Base-by-base conservation (phyloP, 2,888 invertebrate species). In the Hypselothyrea guttata region DNA sequence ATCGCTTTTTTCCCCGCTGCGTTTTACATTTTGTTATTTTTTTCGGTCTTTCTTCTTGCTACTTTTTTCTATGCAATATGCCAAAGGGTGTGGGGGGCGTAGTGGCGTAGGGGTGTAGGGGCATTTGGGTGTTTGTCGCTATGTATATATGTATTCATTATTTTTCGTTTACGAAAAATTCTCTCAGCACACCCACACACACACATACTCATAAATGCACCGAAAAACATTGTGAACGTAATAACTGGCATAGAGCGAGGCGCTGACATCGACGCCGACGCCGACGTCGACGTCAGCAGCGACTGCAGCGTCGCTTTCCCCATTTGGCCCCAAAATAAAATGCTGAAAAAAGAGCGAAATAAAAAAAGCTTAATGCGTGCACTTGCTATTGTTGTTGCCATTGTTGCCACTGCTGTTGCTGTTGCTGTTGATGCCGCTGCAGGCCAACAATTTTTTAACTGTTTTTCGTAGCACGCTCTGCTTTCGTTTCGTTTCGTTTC, bases 1-100 rank as follows among this genome's bases (percentile, higher is more conserved):
- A 88, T 88, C 88, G 88, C 81, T 84, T 87, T 88, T 86, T 87
- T 72, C 65, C 68, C 61, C 54, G 63, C 68, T 79, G 83, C 84
- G 75, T 84, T 77, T 78, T 76, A 81, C 63, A 68, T 64, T 77
- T 69, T 52, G 55, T 55, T 59, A 52, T 57, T 64, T 61, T 68
- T 83, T 84, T 72, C 58, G 76, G 79, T 66, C 63, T 77, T 85
- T 79, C 78, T 75, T 73, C 64, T 69, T 74, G 71, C 71, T 83
- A 76, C 86, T 75, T 86, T 83, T 86, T 86, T 78, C 75, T 84
- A 79, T 87, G 84, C 79, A 82, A 68, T 75, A 75, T 70, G 70
- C 61, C 68, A 52, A 51, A 46, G 58, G 38, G 53, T 42, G 47
- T 12, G 37, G 27, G 18, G 2, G 28, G n/a, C 9, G 7, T 15